Evolutionary conservation across 2,113 vertebrate species (phyloP), one percentile per base, ranked within the genome.

Genomic region (Semnornis frantzii): DNA sequence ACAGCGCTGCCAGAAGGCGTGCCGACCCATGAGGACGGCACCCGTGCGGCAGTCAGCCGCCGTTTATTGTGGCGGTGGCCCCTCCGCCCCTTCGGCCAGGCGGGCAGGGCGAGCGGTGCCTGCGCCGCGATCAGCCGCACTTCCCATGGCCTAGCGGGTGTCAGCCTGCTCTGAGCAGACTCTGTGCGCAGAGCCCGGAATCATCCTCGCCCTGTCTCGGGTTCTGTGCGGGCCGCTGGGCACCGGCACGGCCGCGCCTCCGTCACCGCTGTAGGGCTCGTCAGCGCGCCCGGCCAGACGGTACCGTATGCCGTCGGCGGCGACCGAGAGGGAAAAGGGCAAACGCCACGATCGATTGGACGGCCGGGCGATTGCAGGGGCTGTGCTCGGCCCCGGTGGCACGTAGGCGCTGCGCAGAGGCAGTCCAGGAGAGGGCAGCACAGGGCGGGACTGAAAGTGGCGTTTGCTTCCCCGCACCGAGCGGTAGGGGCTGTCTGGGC

Each of bases 381-480:
- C 65, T 63, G 64, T 58, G 68, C 55, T 12, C 3, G 25, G 19
- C 4, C 3, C 42, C 11, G 8, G 7, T 5, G 15, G 19, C 6
- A 19, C 30, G 10, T 7, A 30, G 15, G 8, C 19, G 20, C 25
- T 6, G 34, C 20, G 6, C 34, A 9, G 24, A 16, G 20, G 57
- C 58, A 4, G 25, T 23, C 12, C 27, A 5, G 30, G 8, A 17
- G 13, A 19, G 10, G n/a, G 16, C 13, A 20, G 18, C 5, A 3
- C 8, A 1, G 27, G 12, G 27, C n/a, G 15, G 28, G 23, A 2
- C 9, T 3, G 23, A 3, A 8, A 8, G 24, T 11, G 20, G 5
- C 6, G 5, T 6, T 5, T 6, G 1, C 4, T 10, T 4, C 21
- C 7, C 9, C 7, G 1, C 17, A 21, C 5, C 4, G 11, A 18